A percentile compares a stretch with the other conserved stretches of the same genome.
These are phyloP conservation scores for Mimas tiliae DNA, from an alignment of 2,888 invertebrate species.

Conservation along the genomic window DNA sequence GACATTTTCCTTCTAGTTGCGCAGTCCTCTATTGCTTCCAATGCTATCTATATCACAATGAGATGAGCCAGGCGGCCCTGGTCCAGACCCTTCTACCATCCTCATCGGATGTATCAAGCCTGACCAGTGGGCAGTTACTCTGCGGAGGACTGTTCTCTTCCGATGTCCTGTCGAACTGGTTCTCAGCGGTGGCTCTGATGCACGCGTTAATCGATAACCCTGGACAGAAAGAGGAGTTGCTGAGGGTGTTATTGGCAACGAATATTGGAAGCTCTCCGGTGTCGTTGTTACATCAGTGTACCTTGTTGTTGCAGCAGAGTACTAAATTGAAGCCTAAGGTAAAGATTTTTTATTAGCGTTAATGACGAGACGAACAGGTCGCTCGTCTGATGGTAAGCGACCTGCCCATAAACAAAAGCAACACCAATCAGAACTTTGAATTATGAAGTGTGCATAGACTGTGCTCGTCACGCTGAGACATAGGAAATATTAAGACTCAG, in stretches of 20 bases:
- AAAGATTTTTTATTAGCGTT: conserved; percentile 13
- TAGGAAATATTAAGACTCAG: too few relatives aligned
- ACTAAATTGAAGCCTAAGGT: conserved; percentile 91
- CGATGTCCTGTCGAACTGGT: conserved; percentile 97
- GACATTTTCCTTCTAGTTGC: conserved; percentile 85
- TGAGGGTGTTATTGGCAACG: conserved; percentile 95
- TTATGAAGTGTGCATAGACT: too few relatives aligned
- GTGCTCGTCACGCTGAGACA: too few relatives aligned
- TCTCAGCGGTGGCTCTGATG: conserved; percentile 95
- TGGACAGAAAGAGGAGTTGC: conserved; percentile 93
- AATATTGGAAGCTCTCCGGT: conserved; percentile 93
- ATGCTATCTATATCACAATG: conserved; percentile 97
- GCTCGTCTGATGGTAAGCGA: too few relatives aligned
- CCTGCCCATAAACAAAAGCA: too few relatives aligned
- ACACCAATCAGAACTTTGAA: too few relatives aligned
- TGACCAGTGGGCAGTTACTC: conserved; percentile 94
- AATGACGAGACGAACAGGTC: too few relatives aligned
- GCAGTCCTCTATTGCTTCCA: conserved; percentile 99
- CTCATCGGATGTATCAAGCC: conserved; percentile 88
- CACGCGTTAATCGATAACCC: conserved; percentile 95
- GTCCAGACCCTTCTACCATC: conserved; percentile 97
- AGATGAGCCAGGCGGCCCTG: conserved; percentile 93
- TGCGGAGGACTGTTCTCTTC: conserved; percentile 96
- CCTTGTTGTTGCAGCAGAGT: conserved; percentile 92
- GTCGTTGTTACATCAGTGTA: conserved; percentile 95